Conservation (phyloP, 2,113 vertebrate genomes). For the Strix uralensis region DNA sequence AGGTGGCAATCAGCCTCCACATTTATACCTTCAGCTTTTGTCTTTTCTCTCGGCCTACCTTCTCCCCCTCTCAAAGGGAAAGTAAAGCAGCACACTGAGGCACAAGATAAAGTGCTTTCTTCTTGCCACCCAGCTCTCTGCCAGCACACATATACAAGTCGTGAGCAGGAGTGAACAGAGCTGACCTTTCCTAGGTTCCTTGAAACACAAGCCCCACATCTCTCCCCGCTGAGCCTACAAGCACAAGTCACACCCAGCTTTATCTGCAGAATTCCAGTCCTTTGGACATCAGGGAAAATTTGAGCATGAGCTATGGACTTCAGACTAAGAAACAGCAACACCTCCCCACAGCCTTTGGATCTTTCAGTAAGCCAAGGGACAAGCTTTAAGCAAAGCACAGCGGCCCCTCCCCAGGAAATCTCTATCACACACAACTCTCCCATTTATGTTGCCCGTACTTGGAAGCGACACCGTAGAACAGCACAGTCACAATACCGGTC, state of each 20-base stretch:
- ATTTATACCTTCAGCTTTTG: not conserved
- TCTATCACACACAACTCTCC: not conserved
- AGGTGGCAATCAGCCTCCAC: not conserved
- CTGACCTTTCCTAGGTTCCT: not conserved
- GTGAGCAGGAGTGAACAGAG: not conserved
- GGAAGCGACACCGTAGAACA: accelerated
- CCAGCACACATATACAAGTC: not conserved
- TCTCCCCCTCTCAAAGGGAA: not conserved
- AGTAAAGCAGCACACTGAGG: not conserved
- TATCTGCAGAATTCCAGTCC: not conserved
- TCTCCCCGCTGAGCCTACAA: not conserved
- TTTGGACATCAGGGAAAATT: not conserved
- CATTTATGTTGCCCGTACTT: not conserved
- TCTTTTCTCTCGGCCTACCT: not conserved
- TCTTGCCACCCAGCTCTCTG: not conserved
- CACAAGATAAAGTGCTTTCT: not conserved
- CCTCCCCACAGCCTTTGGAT: not conserved
- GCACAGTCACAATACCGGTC: not conserved
- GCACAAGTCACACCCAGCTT: not conserved
- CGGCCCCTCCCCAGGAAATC: not conserved
- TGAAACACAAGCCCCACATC: not conserved
- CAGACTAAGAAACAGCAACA: not conserved
- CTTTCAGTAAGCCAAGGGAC: not conserved
- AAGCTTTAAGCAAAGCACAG: not conserved
- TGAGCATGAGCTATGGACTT: not conserved